Base-by-base conservation (phyloP, 2,797 vertebrate genomes). In the Tadarida brasiliensis region DNA sequence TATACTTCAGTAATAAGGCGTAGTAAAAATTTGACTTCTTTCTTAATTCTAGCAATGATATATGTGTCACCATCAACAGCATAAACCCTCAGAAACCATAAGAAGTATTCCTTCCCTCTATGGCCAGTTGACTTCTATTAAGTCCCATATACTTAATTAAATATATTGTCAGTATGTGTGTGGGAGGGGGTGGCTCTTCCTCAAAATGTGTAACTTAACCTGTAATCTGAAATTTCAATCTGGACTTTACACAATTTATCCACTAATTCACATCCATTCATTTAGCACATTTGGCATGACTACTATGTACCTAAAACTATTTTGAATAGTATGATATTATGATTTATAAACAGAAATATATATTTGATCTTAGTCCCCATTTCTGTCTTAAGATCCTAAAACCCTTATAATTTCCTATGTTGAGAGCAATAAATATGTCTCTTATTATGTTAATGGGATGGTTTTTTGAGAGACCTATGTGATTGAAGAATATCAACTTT, bases 141-240 rank as follows among this genome's bases (percentile, higher is more conserved):
- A 59, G 11, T 77, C 14, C 33, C 11, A 63, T 49, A 76, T 76
- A 78, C 56, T 91, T 28, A 81, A 30, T 49, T 51, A 91, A 85
- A 74, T n/a, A 22, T 33, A 39, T 39, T 74, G 54, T 63, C 1
- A 51, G 10, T 63, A 24, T 28, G 6, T 51, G 0, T 63, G 3
- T n/a, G n/a, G 17, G 3, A 28, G 8, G 5, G 14, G 20, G 49
- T 28, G 0, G 11, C 0, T 28, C 28, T 47, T 39, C 11, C 22
- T 65, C 35, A 82, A 88, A 77, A 78, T 71, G 56, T 24, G 12
- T 30, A 82, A 33, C 7, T 84, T 77, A 65, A 8, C 11, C 11
- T 87, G 39, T 6, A 51, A 54, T 28, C 19, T 82, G 49, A 83
- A 61, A 95, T 76, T 49, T 51, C 16, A 35, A 26, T n/a, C n/a